Percentiles rank a stretch among this genome's conserved stretches.
Evolutionary conservation across 2,113 vertebrate genomes (phyloP).

Genomic region (Syrmaticus mikado): DNA sequence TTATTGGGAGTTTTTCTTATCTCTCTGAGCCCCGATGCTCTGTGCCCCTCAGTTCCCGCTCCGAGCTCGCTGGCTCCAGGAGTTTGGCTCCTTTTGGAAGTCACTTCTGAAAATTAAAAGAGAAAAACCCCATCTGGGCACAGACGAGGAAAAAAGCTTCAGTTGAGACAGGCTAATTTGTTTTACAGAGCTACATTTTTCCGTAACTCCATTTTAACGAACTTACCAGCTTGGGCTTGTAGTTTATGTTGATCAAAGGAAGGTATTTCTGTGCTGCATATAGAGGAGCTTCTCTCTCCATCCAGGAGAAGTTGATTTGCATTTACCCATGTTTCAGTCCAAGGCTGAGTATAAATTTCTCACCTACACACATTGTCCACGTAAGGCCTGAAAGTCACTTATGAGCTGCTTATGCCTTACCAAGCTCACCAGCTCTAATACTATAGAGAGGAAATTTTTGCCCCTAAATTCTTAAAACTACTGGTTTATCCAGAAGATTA

Average conservation of each 20-base stretch:
- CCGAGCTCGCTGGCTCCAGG: not conserved
- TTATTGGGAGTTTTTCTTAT: not conserved
- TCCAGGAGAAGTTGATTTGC: not conserved
- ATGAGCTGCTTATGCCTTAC: constrained; percentile 3
- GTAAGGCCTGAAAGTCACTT: constrained; percentile 16
- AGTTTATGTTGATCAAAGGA: constrained; percentile 58
- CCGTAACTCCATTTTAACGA: not conserved
- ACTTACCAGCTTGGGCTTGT: constrained; percentile 34
- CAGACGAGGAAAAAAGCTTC: constrained; percentile 35
- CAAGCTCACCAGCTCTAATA: constrained; percentile 17
- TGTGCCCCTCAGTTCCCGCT: fast-evolving
- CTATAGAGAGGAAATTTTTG: not conserved
- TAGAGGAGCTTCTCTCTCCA: not conserved
- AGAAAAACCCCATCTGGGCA: constrained; percentile 14
- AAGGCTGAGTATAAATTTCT: not conserved
- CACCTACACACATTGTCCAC: constrained; percentile 24
- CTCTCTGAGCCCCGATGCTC: not conserved
- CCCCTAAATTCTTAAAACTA: not conserved
- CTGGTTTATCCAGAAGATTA: not conserved
- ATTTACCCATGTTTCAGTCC: not conserved
- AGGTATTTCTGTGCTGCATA: not conserved
- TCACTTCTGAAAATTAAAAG: not conserved
- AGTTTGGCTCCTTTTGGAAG: not conserved
- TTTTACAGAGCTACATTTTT: constrained; percentile 49
- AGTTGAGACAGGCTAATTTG: not conserved